A percentile compares a stretch with the other conserved stretches of the same genome.
Evolutionary conservation across 2,888 invertebrate species (phyloP).

Genomic region (Polyommatus iphigenia): DNA sequence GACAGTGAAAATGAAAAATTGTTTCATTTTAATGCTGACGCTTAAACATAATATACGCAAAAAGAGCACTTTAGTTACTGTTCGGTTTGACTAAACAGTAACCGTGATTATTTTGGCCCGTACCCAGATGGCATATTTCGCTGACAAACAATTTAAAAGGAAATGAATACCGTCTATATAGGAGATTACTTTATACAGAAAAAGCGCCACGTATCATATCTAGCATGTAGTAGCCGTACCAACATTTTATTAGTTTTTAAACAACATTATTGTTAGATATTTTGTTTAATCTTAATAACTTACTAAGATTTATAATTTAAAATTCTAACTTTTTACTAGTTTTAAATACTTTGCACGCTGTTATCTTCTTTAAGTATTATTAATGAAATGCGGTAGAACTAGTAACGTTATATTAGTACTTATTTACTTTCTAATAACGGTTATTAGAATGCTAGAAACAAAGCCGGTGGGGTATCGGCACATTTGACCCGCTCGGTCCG

Average conservation of each 20-base stretch:
- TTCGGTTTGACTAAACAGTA: slow-evolving; percentile 62
- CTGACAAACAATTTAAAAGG: slow-evolving; percentile 56
- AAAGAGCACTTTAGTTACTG: slow-evolving; percentile 38
- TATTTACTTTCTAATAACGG: not conserved
- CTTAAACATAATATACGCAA: slow-evolving; percentile 33
- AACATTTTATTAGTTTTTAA: too few relatives aligned
- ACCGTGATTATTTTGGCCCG: slow-evolving; percentile 77
- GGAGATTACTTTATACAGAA: slow-evolving; percentile 12
- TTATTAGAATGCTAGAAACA: not conserved
- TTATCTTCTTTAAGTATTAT: too few relatives aligned
- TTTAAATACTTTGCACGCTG: too few relatives aligned
- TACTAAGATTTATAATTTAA: too few relatives aligned
- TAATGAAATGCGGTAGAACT: too few relatives aligned
- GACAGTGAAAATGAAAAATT: slow-evolving; percentile 26
- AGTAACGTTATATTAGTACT: not conserved
- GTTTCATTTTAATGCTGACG: slow-evolving; percentile 33
- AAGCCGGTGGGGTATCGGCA: slow-evolving; percentile 36
- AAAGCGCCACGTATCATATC: not conserved
- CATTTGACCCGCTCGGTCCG: slow-evolving; percentile 68
- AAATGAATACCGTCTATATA: slow-evolving; percentile 32
- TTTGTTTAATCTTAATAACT: too few relatives aligned
- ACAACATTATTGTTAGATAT: too few relatives aligned
- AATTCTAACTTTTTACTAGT: too few relatives aligned
- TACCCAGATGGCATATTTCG: slow-evolving; percentile 71
- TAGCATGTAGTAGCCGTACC: not conserved